Percentiles rank a stretch among this genome's conserved stretches.
These are phyloP conservation scores for Perca schrenkii DNA, from an alignment of 2,113 vertebrate species.

Conservation along the genomic window DNA sequence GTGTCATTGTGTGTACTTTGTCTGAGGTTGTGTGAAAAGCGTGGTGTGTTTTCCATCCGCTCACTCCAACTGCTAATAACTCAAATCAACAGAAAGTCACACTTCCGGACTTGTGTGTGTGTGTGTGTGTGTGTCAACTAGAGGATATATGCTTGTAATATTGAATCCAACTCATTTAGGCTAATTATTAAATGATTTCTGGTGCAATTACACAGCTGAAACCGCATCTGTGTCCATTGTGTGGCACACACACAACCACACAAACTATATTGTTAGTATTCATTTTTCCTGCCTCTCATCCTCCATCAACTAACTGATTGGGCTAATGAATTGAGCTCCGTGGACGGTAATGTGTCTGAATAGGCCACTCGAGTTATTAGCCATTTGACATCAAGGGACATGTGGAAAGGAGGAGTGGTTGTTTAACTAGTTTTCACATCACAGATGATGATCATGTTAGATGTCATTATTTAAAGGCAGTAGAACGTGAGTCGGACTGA, in stretches of 20 bases:
- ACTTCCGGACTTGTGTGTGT: slow-evolving; percentile 8
- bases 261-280: slow-evolving; percentile 49
- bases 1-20: slow-evolving; percentile 20
- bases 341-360: slow-evolving; percentile 62
- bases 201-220: slow-evolving; percentile 56
- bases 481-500: no score
- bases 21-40: slow-evolving; percentile 2
- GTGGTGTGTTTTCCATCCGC: background rate
- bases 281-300: slow-evolving; percentile 42
- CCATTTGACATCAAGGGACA: slow-evolving; percentile 1
- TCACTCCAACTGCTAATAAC: slow-evolving; percentile 72
- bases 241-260: background rate
- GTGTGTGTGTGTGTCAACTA: slow-evolving; percentile 3
- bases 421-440: background rate
- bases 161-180: slow-evolving; percentile 60
- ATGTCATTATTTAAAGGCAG: background rate
- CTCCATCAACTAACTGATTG: slow-evolving; percentile 69
- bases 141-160: slow-evolving; percentile 47
- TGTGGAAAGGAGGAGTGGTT: background rate
- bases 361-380: slow-evolving; percentile 61
- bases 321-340: slow-evolving; percentile 71
- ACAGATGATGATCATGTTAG: background rate
- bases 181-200: slow-evolving; percentile 70
- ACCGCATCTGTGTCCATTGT: slow-evolving; percentile 63
- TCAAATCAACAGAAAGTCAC: slow-evolving; percentile 76